Base-by-base conservation (phyloP, 2,797 vertebrate genomes). In the Microctenopoma steveboyesi region DNA sequence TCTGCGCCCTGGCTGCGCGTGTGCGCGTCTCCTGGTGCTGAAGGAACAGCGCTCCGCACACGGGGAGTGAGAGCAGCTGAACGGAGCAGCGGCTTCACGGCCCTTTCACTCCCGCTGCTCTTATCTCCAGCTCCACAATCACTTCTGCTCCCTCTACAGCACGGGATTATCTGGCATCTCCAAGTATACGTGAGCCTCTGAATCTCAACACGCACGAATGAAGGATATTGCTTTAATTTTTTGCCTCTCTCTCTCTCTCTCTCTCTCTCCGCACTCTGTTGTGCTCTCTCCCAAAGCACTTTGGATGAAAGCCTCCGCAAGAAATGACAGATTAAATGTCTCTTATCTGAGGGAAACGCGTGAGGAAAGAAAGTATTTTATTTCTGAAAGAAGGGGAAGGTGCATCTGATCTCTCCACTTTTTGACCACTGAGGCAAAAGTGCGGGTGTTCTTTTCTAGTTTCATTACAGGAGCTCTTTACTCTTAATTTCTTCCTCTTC, bases 261-360 rank as follows among this genome's bases (percentile, higher is more conserved):
- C 49, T 28, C 48, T 30, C 59, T 6, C 61, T 13, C 40, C 33
- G 51, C 18, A 1, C 35, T 76, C 79, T 76, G 76, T 58, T 58
- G 64, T 77, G 73, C 80, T 81, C 79, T 83, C 83, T 81, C 70
- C 77, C 68, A 39, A 72, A 56, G 72, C 83, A 87, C 83, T 83
- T 85, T 81, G 84, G 80, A 84, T 83, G 79, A 80, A 87, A 81
- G 79, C 79, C 73, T 84, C 59, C n/a, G 45, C 64, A 13, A 72
- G 74, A 78, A 81, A 78, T 73, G 76, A 49, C 64, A 76, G 72
- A 78, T 77, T 76, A 59, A 2, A 11, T 53, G 72, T 69, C 28
- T 76, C 59, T 69, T 70, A 56, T 79, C 56, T 59, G 65, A 70
- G 49, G 61, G 35, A 18, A 45, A 37, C 30, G 43, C 69, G 30